Evolutionary conservation across 1,140 invertebrate genomes (phyloP).

Genomic region (Hypsibius dujardini): DNA sequence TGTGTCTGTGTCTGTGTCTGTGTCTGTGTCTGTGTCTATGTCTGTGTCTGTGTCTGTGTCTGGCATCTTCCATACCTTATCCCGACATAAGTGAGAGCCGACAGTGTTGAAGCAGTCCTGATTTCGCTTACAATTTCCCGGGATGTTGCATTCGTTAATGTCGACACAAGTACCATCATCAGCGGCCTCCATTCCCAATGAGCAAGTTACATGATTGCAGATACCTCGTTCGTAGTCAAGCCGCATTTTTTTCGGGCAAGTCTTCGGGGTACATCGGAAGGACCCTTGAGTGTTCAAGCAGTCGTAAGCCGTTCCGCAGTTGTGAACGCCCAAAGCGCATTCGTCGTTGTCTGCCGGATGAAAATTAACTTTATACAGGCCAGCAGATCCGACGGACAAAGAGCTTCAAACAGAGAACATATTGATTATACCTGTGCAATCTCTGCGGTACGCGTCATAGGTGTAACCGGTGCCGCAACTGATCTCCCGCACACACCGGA

Average conservation of each 20-base stretch:
- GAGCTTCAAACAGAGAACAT: background rate
- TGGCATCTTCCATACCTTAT: constrained; percentile 16
- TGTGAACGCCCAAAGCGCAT: constrained; percentile 58
- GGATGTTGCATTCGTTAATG: constrained; percentile 32
- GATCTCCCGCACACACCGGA: constrained; percentile 56
- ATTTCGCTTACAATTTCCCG: constrained; percentile 30
- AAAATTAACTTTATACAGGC: constrained; percentile 20
- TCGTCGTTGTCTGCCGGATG: constrained; percentile 68
- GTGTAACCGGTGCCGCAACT: constrained; percentile 92
- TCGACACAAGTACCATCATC: constrained; percentile 37
- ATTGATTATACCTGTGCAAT: constrained; percentile 54
- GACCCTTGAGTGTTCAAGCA: constrained; percentile 70
- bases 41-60: background rate
- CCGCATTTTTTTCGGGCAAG: constrained; percentile 33
- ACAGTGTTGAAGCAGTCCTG: constrained; percentile 40
- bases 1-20: too few species aligned
- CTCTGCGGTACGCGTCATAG: constrained; percentile 60
- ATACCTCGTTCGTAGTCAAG: constrained; percentile 27
- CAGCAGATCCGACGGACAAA: background rate
- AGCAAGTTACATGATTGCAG: constrained; percentile 34
- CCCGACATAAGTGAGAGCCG: constrained; percentile 39
- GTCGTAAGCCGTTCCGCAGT: constrained; percentile 55
- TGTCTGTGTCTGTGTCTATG: too few species aligned
- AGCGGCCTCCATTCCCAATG: constrained; percentile 35
- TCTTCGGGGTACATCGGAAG: constrained; percentile 49